Base-by-base conservation (phyloP, 2,113 vertebrate genomes). In the Pangasianodon gigas region DNA sequence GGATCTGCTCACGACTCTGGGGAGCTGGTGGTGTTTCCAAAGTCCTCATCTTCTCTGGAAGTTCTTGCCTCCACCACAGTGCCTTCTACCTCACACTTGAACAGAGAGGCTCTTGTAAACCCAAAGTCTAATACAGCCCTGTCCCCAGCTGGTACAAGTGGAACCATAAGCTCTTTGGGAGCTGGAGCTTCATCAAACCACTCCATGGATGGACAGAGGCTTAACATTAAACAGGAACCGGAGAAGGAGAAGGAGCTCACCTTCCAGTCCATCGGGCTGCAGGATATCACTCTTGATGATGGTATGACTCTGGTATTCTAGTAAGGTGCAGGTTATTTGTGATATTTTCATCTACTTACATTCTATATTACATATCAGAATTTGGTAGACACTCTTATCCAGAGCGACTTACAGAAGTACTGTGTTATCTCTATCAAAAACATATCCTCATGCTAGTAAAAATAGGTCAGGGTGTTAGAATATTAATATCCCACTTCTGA, bases 251-350 rank as follows among this genome's bases (percentile, higher is more conserved):
- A 91, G 71, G 97, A 97, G 88, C 91, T 95, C n/a, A 94, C 90
- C 89, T 97, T 96, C 93, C 96, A 95, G 84, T 95, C 97, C 10
- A 93, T 97, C 92, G 97, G 97, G 91, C 95, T 98, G 16, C 97
- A 97, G 91, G 97, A 98, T 94, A 98, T 99, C 95, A 99, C 98
- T 0, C 96, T 99, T 94, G 98, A 99, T 95, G 98, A 99, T 90
- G 98, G 98, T 99, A 96, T 95, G 97, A 93, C n/a, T 69, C 56
- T 58, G 24, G 2, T 65, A 62, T 56, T 86, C 41, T 65, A 19
- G 11, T 89, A 41, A 67, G 10, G 19, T 71, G 24, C n/a, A 81
- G 69, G n/a, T 54, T 86, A 75, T 79, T 51, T 83, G 24, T 26
- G 13, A 32, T 8, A 37, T 60, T 44, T 48, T 24, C 7, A 58